phyloP scores from a whole-genome alignment of 2,888 invertebrate genomes.

The Hofmannophila pseudospretella region DNA sequence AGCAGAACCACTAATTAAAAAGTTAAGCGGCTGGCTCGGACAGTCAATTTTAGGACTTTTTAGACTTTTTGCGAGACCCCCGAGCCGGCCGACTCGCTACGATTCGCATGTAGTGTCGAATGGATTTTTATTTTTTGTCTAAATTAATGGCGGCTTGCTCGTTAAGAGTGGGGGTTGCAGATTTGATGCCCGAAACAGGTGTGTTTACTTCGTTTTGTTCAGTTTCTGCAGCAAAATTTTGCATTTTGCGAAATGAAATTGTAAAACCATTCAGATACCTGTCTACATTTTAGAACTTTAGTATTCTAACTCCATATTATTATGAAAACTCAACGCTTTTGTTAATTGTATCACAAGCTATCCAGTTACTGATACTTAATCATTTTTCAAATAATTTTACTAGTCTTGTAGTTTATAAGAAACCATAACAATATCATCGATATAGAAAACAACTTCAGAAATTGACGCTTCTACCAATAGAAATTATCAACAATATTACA shows the following conservation, averaged over 20 bases:
- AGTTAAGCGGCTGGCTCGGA: constrained; percentile 23
- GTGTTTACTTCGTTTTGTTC: background rate
- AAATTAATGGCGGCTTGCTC: constrained; percentile 5
- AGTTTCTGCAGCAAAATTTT: background rate
- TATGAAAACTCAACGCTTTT: too few relatives aligned
- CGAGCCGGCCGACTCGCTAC: background rate
- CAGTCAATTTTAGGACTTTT: constrained; percentile 26
- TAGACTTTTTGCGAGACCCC: constrained; percentile 8
- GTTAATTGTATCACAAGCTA: too few relatives aligned
- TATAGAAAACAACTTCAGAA: background rate
- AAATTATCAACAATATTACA: background rate
- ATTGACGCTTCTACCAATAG: background rate
- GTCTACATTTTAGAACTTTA: too few relatives aligned
- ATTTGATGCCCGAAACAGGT: constrained; percentile 6
- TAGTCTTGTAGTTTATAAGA: too few relatives aligned
- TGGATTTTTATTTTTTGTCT: constrained; percentile 5
- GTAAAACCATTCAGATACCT: too few relatives aligned
- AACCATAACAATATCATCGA: background rate
- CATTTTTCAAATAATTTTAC: too few relatives aligned
- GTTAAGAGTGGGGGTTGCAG: constrained; percentile 1
- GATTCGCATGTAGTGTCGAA: constrained; percentile 3
- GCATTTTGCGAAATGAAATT: background rate
- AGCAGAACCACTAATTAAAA: constrained; percentile 24
- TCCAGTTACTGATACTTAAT: too few relatives aligned
- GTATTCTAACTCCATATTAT: too few relatives aligned